Evolutionary conservation across 2,797 vertebrate genomes (phyloP).

Genomic region (Sebastes steindachneri): DNA sequence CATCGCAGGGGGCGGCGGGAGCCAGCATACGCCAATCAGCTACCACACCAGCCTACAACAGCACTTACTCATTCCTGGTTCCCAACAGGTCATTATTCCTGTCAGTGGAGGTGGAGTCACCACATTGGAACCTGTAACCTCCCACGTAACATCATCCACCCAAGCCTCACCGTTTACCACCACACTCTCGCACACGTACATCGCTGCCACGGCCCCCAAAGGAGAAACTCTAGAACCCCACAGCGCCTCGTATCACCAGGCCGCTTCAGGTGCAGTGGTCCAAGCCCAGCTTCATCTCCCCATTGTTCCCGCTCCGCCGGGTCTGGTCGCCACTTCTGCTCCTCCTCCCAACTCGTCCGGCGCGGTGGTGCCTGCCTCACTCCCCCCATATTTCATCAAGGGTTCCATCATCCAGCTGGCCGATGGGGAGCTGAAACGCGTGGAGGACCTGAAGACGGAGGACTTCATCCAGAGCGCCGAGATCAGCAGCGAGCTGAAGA

Average conservation of each 20-base stretch:
- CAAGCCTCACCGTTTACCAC: conserved; percentile 86
- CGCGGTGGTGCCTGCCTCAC: conserved; percentile 81
- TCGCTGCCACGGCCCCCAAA: conserved; percentile 89
- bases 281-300: conserved; percentile 96
- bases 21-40: conserved; percentile 86
- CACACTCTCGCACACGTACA: conserved; percentile 91
- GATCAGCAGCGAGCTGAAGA: conserved; percentile 96
- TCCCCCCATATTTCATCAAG: conserved; percentile 97
- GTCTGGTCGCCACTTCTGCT: conserved; percentile 77
- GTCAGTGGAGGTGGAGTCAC: conserved; percentile 85
- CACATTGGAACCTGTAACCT: conserved; percentile 85
- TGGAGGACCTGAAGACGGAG: conserved; percentile 97
- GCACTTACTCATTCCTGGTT: conserved; percentile 94
- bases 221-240: conserved; percentile 86
- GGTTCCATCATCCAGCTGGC: conserved; percentile 98
- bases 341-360: conserved; percentile 76
- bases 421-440: conserved; percentile 96
- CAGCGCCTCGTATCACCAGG: conserved; percentile 72
- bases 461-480: conserved; percentile 99
- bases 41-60: conserved; percentile 91
- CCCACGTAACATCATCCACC: conserved; percentile 80
- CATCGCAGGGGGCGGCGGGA: conserved; percentile 83
- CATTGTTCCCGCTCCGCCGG: conserved; percentile 79
- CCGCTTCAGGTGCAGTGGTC: conserved; percentile 83
- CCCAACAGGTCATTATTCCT: conserved; percentile 94